Conservation (phyloP, 2,113 vertebrate species). For the Ahaetulla prasina region DNA sequence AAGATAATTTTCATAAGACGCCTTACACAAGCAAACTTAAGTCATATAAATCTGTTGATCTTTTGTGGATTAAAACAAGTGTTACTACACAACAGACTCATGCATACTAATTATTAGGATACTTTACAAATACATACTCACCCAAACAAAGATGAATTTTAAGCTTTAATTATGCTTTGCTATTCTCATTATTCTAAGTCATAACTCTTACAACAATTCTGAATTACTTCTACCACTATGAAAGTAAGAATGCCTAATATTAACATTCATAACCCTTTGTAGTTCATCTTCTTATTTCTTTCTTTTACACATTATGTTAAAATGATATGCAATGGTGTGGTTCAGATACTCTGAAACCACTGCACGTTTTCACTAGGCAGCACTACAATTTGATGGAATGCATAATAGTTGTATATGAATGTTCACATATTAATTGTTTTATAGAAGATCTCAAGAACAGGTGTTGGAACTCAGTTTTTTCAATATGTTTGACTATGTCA, state of each 20-base stretch:
- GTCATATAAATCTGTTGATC: neutral
- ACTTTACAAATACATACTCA: neutral
- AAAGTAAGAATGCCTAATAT: constrained; percentile 25
- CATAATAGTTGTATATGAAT: neutral
- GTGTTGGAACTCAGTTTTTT: neutral
- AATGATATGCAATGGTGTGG: rapidly evolving
- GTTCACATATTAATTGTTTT: neutral
- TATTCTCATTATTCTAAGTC: constrained; percentile 26
- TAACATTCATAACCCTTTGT: constrained; percentile 17
- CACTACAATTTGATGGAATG: neutral
- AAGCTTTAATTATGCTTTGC: constrained; percentile 32
- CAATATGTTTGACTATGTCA: neutral
- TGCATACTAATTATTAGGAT: neutral
- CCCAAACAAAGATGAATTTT: neutral
- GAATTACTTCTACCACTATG: constrained; percentile 11
- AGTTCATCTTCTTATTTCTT: constrained; percentile 17
- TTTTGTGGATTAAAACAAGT: neutral
- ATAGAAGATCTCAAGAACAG: neutral
- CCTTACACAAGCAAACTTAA: neutral
- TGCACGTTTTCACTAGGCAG: neutral
- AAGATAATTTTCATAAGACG: neutral
- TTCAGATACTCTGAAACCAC: constrained; percentile 12
- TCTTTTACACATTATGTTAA: constrained; percentile 22
- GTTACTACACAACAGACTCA: neutral
- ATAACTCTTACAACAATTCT: constrained; percentile 7